Evolutionary conservation across 2,888 invertebrate genomes (phyloP), one percentile per base, ranked within the genome.

Genomic region (Cantharis lateralis): DNA sequence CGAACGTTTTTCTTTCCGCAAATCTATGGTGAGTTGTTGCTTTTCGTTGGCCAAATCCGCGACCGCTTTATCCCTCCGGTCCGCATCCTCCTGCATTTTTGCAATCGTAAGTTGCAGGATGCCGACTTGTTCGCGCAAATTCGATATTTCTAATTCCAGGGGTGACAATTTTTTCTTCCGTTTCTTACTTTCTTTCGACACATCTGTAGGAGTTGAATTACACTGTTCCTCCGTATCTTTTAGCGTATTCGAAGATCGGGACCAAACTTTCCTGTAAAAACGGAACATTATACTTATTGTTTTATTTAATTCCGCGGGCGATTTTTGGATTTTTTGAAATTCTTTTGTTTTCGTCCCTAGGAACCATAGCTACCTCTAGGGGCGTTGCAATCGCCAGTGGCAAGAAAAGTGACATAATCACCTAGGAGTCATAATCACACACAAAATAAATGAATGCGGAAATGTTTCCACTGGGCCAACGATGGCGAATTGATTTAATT

Each of bases 1-100:
- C 9, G 88, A 88, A 81, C 90, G 86, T 83, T 88, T 89, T 68
- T 89, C 77, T 81, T 88, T 89, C 81, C 89, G 88, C 61, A 91
- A 83, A 82, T 91, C 90, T 13, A 87, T 81, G 11, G 87, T 85
- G 20, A 91, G 81, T 83, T 89, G 89, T 82, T 91, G 90, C 82
- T 91, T 91, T 80, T 91, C 91, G 64, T 89, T 86, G 15, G 88
- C 88, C 74, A 90, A 80, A 69, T 87, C 88, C n/a, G 88, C 89
- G 72, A 91, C 84, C 16, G 89, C 88, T 7, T 86, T 83, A 78
- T 91, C 90, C 84, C 89, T 89, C 75, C 86, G 86, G 82, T 89
- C 89, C 70, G 89, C 84, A 71, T 89, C 88, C 69, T 87, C 85
- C 82, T 89, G 89, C 79, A 91, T 85, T 66, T 87, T 84, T 78